Evolutionary conservation across 2,113 vertebrate genomes (phyloP), one percentile per base, ranked within the genome.

Genomic region (Dermatemys mawii): DNA sequence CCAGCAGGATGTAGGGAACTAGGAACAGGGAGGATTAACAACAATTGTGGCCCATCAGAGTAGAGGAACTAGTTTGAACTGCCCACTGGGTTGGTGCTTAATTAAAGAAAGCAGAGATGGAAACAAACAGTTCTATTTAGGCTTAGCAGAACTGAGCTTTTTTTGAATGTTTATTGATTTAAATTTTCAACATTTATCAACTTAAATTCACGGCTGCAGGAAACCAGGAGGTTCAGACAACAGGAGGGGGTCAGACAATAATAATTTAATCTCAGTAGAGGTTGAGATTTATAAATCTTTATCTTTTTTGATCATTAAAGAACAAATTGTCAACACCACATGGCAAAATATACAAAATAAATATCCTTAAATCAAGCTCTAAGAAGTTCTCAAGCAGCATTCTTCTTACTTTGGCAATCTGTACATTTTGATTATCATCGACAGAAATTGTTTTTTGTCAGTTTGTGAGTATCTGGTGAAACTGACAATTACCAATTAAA

Each of bases 1-100:
- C 24, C 73, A 29, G 86, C 87, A 41, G 73, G 53, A 57, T 55
- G 38, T 2, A 35, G 44, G 17, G 84, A 88, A 48, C 1, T 2
- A 4, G 17, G 78, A 80, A 81, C n/a, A 26, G 8, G 63, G 38
- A 50, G 78, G 3, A 84, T 75, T 48, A 89, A 29, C 8, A 63
- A 67, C 35, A 19, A n/a, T 24, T 50, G 0, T 1, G n/a, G 9
- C 1, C 1, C 32, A 57, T 54, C 41, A 60, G 32, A 63, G 54
- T 1, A 6, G 51, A 63, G 38, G 51, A 92, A 83, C 1, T 26
- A 55, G 73, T 35, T 79, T 51, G 79, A 12, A 90, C 67, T 26
- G 41, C 73, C 29, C 1, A 2, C 17, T 0, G 32, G 67, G 17
- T 86, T 57, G 29, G 91, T 54, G 75, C 10, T 9, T 38, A 21